phyloP scores from a whole-genome alignment of 2,797 vertebrate species.

The Gymnoscopelus braueri region DNA sequence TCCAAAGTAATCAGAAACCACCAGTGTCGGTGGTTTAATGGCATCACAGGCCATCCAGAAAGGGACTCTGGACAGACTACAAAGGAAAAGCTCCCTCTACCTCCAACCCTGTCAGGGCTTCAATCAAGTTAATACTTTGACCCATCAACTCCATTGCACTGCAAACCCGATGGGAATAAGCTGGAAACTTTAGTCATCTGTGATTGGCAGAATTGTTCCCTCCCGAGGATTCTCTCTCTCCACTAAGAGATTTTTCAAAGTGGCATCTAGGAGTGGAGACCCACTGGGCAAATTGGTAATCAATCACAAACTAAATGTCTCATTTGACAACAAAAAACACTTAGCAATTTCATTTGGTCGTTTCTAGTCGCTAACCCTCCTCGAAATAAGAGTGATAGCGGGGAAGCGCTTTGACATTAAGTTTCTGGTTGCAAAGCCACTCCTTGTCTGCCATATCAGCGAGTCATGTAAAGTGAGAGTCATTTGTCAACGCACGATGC shows the following conservation, averaged over 20 bases:
- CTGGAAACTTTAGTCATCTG: conserved; percentile 37
- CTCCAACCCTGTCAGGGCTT: conserved; percentile 4
- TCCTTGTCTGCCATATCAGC: conserved; percentile 4
- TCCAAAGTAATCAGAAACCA: conserved; percentile 36
- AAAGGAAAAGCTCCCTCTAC: conserved; percentile 20
- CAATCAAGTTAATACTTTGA: conserved; percentile 58
- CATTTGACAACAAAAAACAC: conserved; percentile 21
- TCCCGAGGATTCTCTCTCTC: conserved; percentile 8
- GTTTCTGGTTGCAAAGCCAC: neutral
- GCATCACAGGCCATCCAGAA: conserved; percentile 36
- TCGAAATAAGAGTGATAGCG: conserved; percentile 8
- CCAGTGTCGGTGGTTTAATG: conserved; percentile 40
- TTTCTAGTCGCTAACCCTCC: conserved; percentile 20
- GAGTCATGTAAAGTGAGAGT: conserved; percentile 10
- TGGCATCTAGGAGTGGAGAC: conserved; percentile 26
- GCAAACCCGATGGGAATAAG: conserved; percentile 44
- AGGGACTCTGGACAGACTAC: conserved; percentile 39
- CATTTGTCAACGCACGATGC: conserved; percentile 10
- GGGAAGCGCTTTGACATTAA: conserved; percentile 2
- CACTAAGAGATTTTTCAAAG: conserved; percentile 34
- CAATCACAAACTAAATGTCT: conserved; percentile 40
- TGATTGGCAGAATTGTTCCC: conserved; percentile 42
- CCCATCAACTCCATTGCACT: conserved; percentile 46
- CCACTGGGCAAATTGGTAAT: conserved; percentile 35
- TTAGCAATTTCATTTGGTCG: conserved; percentile 28